These are phyloP conservation scores for Seriola aureovittata DNA, from an alignment of 2,113 vertebrate genomes.

Conservation along the genomic window DNA sequence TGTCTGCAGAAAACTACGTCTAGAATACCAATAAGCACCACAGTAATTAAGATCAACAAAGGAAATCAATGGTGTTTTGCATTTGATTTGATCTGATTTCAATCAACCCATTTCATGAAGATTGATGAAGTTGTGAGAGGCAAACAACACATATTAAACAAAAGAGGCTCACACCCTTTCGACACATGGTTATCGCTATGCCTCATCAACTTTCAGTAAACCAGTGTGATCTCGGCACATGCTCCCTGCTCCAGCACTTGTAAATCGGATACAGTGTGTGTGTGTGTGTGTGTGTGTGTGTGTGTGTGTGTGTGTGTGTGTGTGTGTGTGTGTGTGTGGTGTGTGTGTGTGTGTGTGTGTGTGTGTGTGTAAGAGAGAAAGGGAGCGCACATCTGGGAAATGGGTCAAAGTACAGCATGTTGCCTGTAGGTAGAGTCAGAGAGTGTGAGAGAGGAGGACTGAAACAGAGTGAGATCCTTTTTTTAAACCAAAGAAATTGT, in stretches of 20 bases:
- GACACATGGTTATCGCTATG: constrained; percentile 42
- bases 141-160: constrained; percentile 48
- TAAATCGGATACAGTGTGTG: constrained; percentile 49
- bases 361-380: constrained; percentile 1
- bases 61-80: constrained; percentile 53
- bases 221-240: constrained; percentile 43
- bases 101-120: constrained; percentile 35
- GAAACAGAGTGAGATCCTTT: constrained; percentile 2
- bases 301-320: background rate
- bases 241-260: constrained; percentile 37
- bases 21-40: constrained; percentile 45
- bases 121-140: constrained; percentile 38
- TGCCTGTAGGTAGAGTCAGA: constrained; percentile 40
- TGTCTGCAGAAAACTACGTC: constrained; percentile 13
- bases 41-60: constrained; percentile 52
- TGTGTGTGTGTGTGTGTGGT: background rate
- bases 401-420: constrained; percentile 49
- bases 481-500: constrained; percentile 16
- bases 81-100: constrained; percentile 50
- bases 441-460: background rate
- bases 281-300: background rate
- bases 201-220: constrained; percentile 59
- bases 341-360: background rate
- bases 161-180: constrained; percentile 33
- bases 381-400: constrained; percentile 44